A percentile compares a stretch with the other conserved stretches of the same genome.
Conservation (phyloP, 2,113 vertebrate genomes). For the Hemiscyllium ocellatum region DNA sequence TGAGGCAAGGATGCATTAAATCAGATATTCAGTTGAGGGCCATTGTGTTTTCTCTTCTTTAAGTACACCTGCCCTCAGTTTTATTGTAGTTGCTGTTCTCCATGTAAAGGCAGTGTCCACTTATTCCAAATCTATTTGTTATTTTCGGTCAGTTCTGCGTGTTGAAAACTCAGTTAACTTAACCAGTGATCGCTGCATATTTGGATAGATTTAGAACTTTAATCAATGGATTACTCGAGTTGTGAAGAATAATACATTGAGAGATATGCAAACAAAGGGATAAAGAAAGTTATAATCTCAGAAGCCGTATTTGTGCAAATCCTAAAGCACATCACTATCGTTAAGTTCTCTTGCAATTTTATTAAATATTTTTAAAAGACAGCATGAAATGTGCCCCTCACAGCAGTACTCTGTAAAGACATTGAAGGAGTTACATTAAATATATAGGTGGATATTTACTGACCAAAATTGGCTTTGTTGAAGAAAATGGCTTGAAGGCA, state of each 20-base stretch:
- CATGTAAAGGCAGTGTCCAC: background rate
- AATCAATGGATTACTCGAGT: background rate
- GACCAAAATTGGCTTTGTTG: background rate
- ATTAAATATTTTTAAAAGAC: background rate
- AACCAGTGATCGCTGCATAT: background rate
- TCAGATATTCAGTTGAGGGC: background rate
- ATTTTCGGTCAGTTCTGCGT: background rate
- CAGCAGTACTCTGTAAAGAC: background rate
- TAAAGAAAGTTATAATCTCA: background rate
- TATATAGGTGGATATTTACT: background rate
- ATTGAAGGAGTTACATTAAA: background rate
- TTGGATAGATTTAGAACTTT: background rate
- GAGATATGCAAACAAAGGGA: background rate
- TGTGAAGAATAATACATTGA: background rate
- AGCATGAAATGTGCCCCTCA: background rate
- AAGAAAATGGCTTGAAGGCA: background rate
- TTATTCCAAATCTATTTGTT: background rate
- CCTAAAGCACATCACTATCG: background rate
- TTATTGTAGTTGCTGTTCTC: background rate
- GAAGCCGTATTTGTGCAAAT: background rate
- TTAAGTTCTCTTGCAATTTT: background rate
- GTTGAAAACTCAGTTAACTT: background rate
- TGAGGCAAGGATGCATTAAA: background rate
- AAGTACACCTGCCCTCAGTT: background rate
- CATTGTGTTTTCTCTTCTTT: background rate